A percentile compares a stretch with the other conserved stretches of the same genome.
These are phyloP conservation scores for Sinohyriopsis cumingii DNA, from an alignment of 2,888 invertebrate species.

Conservation along the genomic window DNA sequence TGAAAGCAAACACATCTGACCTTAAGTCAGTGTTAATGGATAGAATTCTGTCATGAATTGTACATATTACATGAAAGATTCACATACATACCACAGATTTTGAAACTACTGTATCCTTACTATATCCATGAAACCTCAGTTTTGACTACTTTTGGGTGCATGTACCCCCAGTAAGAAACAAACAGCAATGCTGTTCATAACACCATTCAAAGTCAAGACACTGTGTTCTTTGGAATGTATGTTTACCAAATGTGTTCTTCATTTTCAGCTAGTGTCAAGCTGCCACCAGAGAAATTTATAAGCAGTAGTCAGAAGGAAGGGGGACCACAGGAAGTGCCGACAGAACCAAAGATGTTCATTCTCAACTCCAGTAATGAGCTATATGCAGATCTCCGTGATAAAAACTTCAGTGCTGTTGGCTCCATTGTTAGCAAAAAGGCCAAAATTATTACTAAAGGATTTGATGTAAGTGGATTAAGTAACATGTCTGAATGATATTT, in stretches of 20 bases:
- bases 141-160: too few species aligned
- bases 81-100: too few species aligned
- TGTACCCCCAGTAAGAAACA: too few species aligned
- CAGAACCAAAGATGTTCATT: constrained; percentile 81
- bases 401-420: constrained; percentile 93
- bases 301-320: constrained; percentile 78
- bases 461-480: constrained; percentile 74
- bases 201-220: not conserved
- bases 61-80: too few species aligned
- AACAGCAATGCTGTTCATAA: too few species aligned
- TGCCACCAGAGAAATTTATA: constrained; percentile 89
- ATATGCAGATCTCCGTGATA: constrained; percentile 91
- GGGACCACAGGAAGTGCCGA: constrained; percentile 76
- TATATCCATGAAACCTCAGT: too few species aligned
- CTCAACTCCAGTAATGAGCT: constrained; percentile 92
- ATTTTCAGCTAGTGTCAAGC: constrained; percentile 80
- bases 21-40: too few species aligned
- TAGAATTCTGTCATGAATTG: too few species aligned
- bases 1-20: too few species aligned
- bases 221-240: constrained; percentile 1
- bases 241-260: not conserved
- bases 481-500: too few species aligned
- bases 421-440: constrained; percentile 89
- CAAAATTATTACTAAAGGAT: constrained; percentile 86
- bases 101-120: too few species aligned